Base-by-base conservation (phyloP, 2,888 invertebrate species). In the Aquatica leii region DNA sequence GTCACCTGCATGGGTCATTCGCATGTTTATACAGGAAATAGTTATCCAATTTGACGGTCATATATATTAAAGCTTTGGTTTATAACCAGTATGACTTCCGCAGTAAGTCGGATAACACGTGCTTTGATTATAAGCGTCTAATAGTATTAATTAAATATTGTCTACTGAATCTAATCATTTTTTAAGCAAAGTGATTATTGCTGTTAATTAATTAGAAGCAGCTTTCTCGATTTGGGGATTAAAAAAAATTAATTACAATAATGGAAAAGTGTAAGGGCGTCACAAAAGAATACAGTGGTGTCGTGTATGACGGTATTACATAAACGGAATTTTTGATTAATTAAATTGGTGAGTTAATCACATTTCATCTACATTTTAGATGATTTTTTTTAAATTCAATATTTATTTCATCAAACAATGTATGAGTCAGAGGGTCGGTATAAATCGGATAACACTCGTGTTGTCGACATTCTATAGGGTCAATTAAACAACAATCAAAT, bases 41-140 rank as follows among this genome's bases (percentile, higher is more conserved):
- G 50, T 63, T 59, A 55, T 59, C 50, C 55, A 63, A 59, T 63
- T 63, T 59, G 63, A 63, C 63, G 41, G 63, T 51, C 59, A 51
- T 18, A 46, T 46, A 18, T 56, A 63, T 58, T 53, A 63, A 52
- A 51, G 49, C 59, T 54, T 58, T 51, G 59, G 54, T 55, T 55
- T 51, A 41, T 59, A 59, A 59, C 59, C 63, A 55, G 63, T 63
- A 59, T 41, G 43, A 50, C 63, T 59, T 56, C 59, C 59, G 59
- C 50, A 31, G 59, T 51, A 35, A 43, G 34, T 34, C 52, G 58
- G 37, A 53, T 20, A 46, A 58, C 58, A 60, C 60, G 60, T 55
- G 60, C 60, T 52, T 34, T 6, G 24, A 24, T 52, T 35, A 14
- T 15, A 35, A 2, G 24, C 15, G 12, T n/a, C n/a, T n/a, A n/a